Base-by-base conservation (phyloP, 2,888 invertebrate genomes). In the Papilio elwesi region DNA sequence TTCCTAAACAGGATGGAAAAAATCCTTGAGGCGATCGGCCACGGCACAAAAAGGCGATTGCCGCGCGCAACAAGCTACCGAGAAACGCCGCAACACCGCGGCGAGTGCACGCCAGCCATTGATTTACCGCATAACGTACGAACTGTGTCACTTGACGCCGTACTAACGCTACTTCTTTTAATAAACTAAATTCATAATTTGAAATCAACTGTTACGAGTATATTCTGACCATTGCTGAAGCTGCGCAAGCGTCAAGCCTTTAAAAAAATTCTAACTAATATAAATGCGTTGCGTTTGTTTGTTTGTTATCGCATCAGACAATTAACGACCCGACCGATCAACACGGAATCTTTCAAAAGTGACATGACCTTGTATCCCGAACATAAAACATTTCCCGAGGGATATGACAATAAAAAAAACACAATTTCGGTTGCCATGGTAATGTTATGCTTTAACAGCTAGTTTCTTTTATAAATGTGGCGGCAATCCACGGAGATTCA, bases 71-170 rank as follows among this genome's bases (percentile, higher is more conserved):
- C 52, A 16, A 15, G 63, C 52, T 62, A 62, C 59, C 43, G 36
- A 62, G 59, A 62, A 62, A 62, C 59, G 59, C 5, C 59, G 38
- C 59, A 15, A 62, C 59, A 62, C 9, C 10, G 43, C 36, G n/a
- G 15, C 59, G 59, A 62, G n/a, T 62, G 43, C 59, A 62, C 59
- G 59, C 59, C 43, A 62, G 59, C 59, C 59, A 62, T 62, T 62
- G 59, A 43, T 62, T 62, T 62, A 15, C 59, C 10, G 59, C 59
- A 62, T 43, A 5, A 43, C 6, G 43, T 16, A 55, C 12, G 26
- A 62, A 62, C 59, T 62, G 43, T 43, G 59, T 62, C 59, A 62
- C 59, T 26, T 0, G 11, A 38, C 52, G 51, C 79, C 38, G 36
- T 15, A 15, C 15, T 43, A 7, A 43, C 43, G 43, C 59, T 26